Percentiles rank a stretch among this genome's conserved stretches.
phyloP scores from a whole-genome alignment of 2,113 vertebrate genomes.

The Petromus typicus region DNA sequence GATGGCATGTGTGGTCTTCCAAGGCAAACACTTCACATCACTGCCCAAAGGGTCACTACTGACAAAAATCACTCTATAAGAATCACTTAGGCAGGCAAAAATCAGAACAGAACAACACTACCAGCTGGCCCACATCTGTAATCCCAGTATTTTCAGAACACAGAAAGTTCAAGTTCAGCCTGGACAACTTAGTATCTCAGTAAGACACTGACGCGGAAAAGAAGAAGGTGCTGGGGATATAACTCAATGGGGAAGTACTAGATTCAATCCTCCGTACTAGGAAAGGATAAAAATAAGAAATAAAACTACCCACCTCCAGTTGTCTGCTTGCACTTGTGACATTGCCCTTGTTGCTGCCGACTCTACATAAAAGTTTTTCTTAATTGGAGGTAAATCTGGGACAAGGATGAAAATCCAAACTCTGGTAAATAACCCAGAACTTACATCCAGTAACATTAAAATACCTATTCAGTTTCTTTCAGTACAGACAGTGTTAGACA shows the following conservation, averaged over 20 bases:
- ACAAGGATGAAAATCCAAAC: conserved; percentile 48
- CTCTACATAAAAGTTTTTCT: conserved; percentile 95
- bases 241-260: not conserved
- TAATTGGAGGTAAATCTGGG: conserved; percentile 92
- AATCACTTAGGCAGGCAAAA: not conserved
- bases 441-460: conserved; percentile 45
- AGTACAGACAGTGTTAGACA: not conserved
- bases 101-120: not conserved
- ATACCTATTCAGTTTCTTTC: not conserved
- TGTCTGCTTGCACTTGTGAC: conserved; percentile 88
- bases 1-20: not conserved
- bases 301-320: conserved; percentile 91
- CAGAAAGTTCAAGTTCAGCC: not conserved
- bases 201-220: not conserved
- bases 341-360: conserved; percentile 88
- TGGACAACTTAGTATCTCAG: not conserved
- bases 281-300: not conserved
- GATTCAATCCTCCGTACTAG: not conserved
- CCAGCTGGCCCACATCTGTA: not conserved
- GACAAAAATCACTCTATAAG: no score
- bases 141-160: not conserved
- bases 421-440: conserved; percentile 49
- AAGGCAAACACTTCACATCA: conserved; percentile 9
- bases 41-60: not conserved
- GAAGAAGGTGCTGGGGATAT: not conserved